Evolutionary conservation across 2,113 vertebrate genomes (phyloP).

Genomic region (Scomber japonicus): DNA sequence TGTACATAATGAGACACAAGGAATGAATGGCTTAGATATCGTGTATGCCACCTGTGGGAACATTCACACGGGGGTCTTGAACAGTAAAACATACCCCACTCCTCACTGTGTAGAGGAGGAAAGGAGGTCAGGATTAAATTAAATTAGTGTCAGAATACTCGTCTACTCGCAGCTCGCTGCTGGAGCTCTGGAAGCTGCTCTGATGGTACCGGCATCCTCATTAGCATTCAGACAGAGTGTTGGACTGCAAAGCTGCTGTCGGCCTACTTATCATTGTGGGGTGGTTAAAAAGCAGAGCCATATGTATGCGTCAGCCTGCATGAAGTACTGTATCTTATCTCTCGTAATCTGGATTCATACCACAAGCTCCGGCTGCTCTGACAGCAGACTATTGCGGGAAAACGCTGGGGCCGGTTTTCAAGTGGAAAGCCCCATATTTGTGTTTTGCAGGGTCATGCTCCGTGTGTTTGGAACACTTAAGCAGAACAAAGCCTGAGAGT

Average conservation of each 20-base stretch:
- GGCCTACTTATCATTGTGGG: conserved; percentile 72
- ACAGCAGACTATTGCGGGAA: conserved; percentile 20
- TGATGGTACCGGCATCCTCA: conserved; percentile 52
- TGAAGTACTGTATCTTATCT: conserved; percentile 67
- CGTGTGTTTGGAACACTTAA: conserved; percentile 3
- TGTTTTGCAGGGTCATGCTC: conserved; percentile 2
- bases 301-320: conserved; percentile 53
- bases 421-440: conserved; percentile 26
- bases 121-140: conserved; percentile 67
- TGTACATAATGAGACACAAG: not conserved
- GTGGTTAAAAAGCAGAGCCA: conserved; percentile 62
- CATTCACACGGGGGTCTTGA: conserved; percentile 29
- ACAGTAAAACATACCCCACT: conserved; percentile 52
- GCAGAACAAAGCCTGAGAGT: conserved; percentile 45
- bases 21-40: not conserved
- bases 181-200: conserved; percentile 38
- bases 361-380: conserved; percentile 54
- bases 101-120: conserved; percentile 1
- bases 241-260: conserved; percentile 69
- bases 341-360: conserved; percentile 57
- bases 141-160: conserved; percentile 39
- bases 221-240: conserved; percentile 74
- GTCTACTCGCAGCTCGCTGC: conserved; percentile 28
- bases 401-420: conserved; percentile 48
- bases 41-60: not conserved